phyloP scores from a whole-genome alignment of 23 tunicate genomes.

The Halocynthia roretzi region DNA sequence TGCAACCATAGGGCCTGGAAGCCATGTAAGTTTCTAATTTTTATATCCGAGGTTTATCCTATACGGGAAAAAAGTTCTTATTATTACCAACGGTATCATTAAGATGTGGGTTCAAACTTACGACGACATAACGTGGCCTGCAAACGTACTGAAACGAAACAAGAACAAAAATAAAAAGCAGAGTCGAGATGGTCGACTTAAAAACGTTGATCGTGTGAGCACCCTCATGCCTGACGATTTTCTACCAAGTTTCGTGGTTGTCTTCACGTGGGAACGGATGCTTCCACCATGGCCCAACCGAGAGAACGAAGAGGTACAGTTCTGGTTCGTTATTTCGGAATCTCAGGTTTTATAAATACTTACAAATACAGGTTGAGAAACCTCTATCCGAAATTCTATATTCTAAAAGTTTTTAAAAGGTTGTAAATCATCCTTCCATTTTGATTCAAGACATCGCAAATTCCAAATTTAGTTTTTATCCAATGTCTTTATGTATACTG shows the following conservation, averaged over 20 bases:
- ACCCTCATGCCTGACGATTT: slow-evolving; percentile 28
- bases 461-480: too few species aligned
- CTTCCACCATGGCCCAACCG: slow-evolving; percentile 61
- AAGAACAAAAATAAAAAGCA: background rate
- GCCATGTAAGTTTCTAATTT: slow-evolving; percentile 26
- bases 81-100: background rate
- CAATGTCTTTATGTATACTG: too few species aligned
- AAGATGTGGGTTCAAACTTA: slow-evolving; percentile 11
- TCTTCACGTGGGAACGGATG: slow-evolving; percentile 60
- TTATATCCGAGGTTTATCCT: too few species aligned
- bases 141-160: background rate
- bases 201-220: background rate
- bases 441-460: too few species aligned
- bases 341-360: too few species aligned
- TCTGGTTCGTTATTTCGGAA: background rate
- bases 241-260: slow-evolving; percentile 32
- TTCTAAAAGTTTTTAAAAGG: too few species aligned
- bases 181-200: background rate
- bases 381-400: too few species aligned
- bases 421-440: too few species aligned
- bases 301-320: slow-evolving; percentile 18
- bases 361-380: too few species aligned
- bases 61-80: too few species aligned
- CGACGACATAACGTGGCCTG: slow-evolving; percentile 20
- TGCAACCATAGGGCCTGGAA: slow-evolving; percentile 24